These are phyloP conservation scores for Leptodirus hochenwartii DNA, from an alignment of 2,888 invertebrate species.

Conservation along the genomic window DNA sequence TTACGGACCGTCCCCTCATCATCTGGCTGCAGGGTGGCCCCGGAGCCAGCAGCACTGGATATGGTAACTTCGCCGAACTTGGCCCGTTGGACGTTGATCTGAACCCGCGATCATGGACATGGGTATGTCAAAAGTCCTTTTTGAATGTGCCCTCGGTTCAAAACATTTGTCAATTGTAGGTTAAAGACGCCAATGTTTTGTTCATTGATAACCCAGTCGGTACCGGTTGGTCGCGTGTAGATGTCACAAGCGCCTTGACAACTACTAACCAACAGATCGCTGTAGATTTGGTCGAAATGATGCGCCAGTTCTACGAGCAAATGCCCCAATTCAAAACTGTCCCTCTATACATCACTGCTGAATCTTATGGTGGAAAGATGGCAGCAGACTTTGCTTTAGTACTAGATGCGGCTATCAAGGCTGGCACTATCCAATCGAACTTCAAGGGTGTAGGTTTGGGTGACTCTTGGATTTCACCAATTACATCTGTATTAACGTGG, in stretches of 20 bases:
- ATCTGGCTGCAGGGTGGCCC: slow-evolving; percentile 86
- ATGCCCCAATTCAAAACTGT: slow-evolving; percentile 32
- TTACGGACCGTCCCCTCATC: slow-evolving; percentile 53
- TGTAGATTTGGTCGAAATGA: slow-evolving; percentile 32
- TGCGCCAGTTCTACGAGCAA: slow-evolving; percentile 30
- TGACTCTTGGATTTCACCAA: slow-evolving; percentile 80
- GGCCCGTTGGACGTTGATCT: slow-evolving; percentile 54
- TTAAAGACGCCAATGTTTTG: slow-evolving; percentile 56
- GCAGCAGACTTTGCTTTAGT: slow-evolving; percentile 35
- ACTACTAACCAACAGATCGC: slow-evolving; percentile 40
- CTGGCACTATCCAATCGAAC: slow-evolving; percentile 31
- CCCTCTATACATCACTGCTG: slow-evolving; percentile 40
- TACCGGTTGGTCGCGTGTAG: slow-evolving; percentile 66
- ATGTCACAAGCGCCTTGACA: slow-evolving; percentile 29
- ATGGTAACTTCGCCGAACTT: slow-evolving; percentile 69
- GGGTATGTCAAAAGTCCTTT: too few species aligned
- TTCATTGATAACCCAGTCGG: slow-evolving; percentile 83
- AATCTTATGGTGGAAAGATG: slow-evolving; percentile 53
- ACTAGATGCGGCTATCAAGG: slow-evolving; percentile 17
- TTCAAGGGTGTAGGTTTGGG: slow-evolving; percentile 67
- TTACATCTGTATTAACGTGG: slow-evolving; percentile 72
- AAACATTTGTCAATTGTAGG: too few species aligned
- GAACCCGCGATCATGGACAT: slow-evolving; percentile 50
- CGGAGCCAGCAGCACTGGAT: slow-evolving; percentile 33
- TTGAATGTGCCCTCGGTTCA: too few species aligned